phyloP scores from a whole-genome alignment of 2,797 vertebrate genomes.

The Euphonia xanthogaster region DNA sequence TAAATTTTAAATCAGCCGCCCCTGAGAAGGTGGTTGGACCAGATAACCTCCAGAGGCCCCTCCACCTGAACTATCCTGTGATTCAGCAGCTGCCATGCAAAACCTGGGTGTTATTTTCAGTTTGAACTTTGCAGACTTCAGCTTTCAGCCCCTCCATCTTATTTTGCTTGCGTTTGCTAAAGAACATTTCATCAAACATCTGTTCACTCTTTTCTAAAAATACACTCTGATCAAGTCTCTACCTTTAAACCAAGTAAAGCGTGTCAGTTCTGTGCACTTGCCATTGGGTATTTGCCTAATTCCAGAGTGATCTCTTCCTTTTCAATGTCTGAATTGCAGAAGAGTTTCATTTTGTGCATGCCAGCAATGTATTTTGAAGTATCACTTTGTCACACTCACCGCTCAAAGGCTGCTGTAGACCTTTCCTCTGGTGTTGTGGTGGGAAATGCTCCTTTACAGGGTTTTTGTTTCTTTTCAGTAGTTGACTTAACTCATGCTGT shows the following conservation, averaged over 20 bases:
- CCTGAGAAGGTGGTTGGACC: neutral
- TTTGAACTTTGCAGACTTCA: slow-evolving; percentile 27
- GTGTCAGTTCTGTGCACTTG: neutral
- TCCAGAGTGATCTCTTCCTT: neutral
- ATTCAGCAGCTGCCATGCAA: slow-evolving; percentile 10
- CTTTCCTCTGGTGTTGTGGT: neutral
- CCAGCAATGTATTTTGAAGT: neutral
- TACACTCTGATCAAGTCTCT: neutral
- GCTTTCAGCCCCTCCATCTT: neutral
- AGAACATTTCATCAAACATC: slow-evolving; percentile 12
- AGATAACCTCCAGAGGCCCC: neutral
- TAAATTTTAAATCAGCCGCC: neutral
- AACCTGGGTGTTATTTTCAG: neutral
- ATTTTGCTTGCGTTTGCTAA: neutral
- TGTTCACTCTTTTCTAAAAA: slow-evolving; percentile 19
- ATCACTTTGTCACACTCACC: neutral
- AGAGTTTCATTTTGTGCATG: neutral
- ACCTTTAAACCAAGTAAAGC: neutral
- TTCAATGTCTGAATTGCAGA: neutral
- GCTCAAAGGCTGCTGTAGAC: neutral
- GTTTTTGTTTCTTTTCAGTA: neutral
- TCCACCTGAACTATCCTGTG: neutral
- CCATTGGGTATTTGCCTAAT: neutral
- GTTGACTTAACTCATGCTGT: neutral
- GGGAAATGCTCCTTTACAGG: neutral